Evolutionary conservation across 2,113 vertebrate species (phyloP).

Genomic region (Gallinago paraguaiae): DNA sequence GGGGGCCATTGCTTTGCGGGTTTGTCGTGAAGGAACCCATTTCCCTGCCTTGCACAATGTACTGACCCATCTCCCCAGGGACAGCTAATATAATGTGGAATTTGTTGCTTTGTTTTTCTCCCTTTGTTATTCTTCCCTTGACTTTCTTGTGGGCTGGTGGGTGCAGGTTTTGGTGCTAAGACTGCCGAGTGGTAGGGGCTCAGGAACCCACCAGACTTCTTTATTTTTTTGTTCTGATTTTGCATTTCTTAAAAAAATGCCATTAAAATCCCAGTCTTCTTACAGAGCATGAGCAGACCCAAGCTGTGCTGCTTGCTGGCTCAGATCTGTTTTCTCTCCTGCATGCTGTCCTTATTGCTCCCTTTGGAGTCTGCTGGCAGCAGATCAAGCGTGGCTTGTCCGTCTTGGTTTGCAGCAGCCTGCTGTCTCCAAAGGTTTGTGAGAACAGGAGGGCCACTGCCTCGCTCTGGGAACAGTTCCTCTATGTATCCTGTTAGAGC

Average conservation of each 20-base stretch:
- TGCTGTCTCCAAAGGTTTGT: constrained; percentile 6
- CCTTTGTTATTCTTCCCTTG: not conserved
- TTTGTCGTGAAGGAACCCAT: not conserved
- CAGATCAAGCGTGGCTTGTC: not conserved
- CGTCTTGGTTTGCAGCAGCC: constrained; percentile 7
- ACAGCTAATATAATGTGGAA: not conserved
- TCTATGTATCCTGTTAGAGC: not conserved
- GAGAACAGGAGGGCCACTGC: not conserved
- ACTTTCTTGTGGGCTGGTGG: not conserved
- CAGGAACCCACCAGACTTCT: not conserved
- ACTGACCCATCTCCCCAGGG: not conserved
- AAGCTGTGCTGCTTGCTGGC: not conserved
- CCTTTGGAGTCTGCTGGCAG: constrained; percentile 8
- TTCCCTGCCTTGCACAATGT: not conserved
- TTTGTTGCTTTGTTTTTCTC: not conserved
- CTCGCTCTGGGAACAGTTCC: not conserved
- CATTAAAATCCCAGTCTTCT: not conserved
- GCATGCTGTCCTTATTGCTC: not conserved
- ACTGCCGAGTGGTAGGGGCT: not conserved
- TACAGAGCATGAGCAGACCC: not conserved
- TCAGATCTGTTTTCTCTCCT: not conserved
- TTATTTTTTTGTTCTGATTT: not conserved
- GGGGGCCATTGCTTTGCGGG: rapidly evolving
- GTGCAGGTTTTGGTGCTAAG: not conserved
- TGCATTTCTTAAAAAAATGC: not conserved